phyloP scores from a whole-genome alignment of 2,113 vertebrate species.

The Campylomormyrus numenius region DNA sequence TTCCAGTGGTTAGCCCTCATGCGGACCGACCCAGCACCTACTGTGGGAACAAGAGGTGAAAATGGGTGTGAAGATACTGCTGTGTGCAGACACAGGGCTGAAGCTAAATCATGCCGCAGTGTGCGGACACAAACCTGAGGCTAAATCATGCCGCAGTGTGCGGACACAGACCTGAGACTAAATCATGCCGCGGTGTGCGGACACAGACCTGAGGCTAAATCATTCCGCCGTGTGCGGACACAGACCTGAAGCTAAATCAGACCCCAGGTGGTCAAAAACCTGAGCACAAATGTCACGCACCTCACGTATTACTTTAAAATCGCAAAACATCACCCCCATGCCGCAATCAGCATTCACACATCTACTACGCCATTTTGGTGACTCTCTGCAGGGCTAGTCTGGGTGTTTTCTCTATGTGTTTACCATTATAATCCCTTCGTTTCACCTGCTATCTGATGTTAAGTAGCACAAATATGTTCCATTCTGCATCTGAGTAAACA shows the following conservation, averaged over 20 bases:
- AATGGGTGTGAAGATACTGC: not conserved
- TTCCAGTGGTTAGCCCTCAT: constrained; percentile 1
- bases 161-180: too few relatives aligned
- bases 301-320: not conserved
- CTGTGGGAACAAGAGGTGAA: not conserved
- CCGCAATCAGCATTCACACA: not conserved
- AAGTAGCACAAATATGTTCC: not conserved
- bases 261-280: not conserved
- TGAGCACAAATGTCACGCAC: not conserved
- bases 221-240: too few relatives aligned
- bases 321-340: not conserved
- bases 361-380: not conserved
- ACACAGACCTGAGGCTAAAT: too few relatives aligned
- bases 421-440: not conserved
- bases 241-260: not conserved
- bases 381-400: not conserved
- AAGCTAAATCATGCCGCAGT: not conserved
- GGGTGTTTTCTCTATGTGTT: not conserved
- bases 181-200: too few relatives aligned
- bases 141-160: too few relatives aligned
- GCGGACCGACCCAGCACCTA: not conserved
- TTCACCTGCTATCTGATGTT: not conserved
- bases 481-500: not conserved
- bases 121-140: too few relatives aligned
- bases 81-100: not conserved